These are phyloP conservation scores for Orientallactaga bullata DNA, from an alignment of 2,113 vertebrate species.

Conservation along the genomic window DNA sequence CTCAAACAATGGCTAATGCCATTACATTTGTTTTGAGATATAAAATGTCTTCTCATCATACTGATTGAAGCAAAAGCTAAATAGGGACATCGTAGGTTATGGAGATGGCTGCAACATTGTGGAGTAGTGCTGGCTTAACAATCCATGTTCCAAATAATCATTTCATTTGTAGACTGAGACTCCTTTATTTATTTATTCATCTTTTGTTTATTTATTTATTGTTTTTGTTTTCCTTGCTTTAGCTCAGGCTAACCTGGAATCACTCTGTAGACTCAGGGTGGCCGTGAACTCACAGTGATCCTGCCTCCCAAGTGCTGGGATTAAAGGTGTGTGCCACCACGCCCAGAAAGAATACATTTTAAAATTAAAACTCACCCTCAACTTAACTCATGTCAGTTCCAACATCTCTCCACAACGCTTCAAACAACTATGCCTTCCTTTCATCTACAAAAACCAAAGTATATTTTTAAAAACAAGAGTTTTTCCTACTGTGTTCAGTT, in stretches of 20 bases:
- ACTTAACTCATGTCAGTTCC: not conserved
- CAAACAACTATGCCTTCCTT: not conserved
- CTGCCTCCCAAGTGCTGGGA: too few species aligned
- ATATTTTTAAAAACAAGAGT: not conserved
- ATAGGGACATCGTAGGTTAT: not conserved
- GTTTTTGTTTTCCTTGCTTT: too few species aligned
- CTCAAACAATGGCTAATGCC: not conserved
- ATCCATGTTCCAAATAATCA: slow-evolving; percentile 39
- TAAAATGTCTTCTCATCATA: not conserved
- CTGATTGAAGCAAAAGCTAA: not conserved
- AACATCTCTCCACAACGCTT: not conserved
- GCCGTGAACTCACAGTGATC: too few species aligned
- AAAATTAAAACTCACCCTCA: slow-evolving; percentile 47
- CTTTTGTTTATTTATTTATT: too few species aligned
- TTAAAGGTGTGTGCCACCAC: too few species aligned
- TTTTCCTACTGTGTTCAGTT: not conserved
- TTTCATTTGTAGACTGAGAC: slow-evolving; percentile 26
- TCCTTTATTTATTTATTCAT: too few species aligned
- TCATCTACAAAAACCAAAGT: not conserved
- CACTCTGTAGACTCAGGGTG: too few species aligned
- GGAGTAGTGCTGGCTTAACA: not conserved
- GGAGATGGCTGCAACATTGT: not conserved
- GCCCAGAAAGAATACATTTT: not conserved
- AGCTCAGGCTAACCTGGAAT: too few species aligned
- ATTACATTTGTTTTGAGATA: not conserved